These are phyloP conservation scores for Epirrhoe alternata DNA, from an alignment of 2,888 invertebrate species.

Conservation along the genomic window DNA sequence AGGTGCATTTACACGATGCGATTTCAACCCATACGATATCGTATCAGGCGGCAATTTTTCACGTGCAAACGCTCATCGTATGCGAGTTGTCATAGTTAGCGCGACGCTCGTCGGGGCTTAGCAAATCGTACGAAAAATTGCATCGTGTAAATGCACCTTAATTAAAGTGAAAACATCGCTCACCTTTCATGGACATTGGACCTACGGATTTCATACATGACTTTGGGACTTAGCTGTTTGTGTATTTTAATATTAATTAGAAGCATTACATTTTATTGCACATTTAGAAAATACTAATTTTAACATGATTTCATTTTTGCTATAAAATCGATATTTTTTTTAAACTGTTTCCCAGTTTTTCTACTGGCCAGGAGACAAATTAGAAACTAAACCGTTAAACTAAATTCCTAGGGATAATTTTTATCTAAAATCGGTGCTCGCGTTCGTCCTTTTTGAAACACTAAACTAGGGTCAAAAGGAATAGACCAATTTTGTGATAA, in stretches of 20 bases:
- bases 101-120: no score
- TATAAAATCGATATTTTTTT: background rate
- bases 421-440: constrained; percentile 69
- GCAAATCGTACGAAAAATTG: no score
- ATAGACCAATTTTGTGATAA: background rate
- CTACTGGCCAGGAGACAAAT: background rate
- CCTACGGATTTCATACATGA: constrained; percentile 38
- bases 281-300: constrained; percentile 2
- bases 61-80: no score
- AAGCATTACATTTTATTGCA: constrained; percentile 37
- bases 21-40: no score
- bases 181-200: background rate
- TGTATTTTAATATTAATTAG: constrained; percentile 29
- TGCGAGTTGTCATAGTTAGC: no score
- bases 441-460: constrained; percentile 66
- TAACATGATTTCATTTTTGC: background rate
- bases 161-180: background rate
- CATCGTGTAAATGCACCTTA: no score
- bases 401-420: constrained; percentile 35
- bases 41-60: no score
- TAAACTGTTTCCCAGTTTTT: background rate
- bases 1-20: no score
- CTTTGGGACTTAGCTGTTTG: constrained; percentile 71
- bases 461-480: constrained; percentile 35
- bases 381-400: background rate